A percentile compares a stretch with the other conserved stretches of the same genome.
Conservation (phyloP, 2,888 invertebrate genomes). For the Aphodius granarius region DNA sequence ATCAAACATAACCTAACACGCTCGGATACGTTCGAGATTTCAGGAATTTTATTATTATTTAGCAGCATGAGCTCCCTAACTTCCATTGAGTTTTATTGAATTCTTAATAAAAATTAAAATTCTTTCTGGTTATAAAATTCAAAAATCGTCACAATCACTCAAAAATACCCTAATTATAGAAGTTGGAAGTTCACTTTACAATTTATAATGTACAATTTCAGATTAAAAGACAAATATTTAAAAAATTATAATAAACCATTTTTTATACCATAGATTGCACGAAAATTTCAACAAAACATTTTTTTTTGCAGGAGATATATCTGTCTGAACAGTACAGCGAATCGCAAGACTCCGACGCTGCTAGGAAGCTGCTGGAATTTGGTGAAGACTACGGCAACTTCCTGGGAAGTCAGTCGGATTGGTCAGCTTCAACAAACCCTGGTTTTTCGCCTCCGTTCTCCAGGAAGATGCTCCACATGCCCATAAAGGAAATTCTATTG, state of each 20-base stretch:
- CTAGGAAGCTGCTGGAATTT: constrained; percentile 79
- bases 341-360: constrained; percentile 81
- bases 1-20: too few species aligned
- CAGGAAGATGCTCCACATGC: constrained; percentile 36
- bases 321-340: constrained; percentile 90
- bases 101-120: too few species aligned
- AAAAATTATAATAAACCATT: background rate
- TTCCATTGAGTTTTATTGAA: too few species aligned
- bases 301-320: constrained; percentile 83
- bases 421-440: constrained; percentile 71
- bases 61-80: too few species aligned
- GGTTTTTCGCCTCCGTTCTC: constrained; percentile 55
- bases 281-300: too few species aligned
- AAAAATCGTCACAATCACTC: background rate
- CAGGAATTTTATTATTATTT: too few species aligned
- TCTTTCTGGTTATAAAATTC: too few species aligned
- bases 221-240: background rate
- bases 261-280: too few species aligned
- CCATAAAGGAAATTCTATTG: constrained; percentile 19
- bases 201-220: too few species aligned
- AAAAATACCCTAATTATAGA: too few species aligned
- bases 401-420: constrained; percentile 88
- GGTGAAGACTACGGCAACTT: constrained; percentile 90
- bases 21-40: too few species aligned
- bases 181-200: too few species aligned